Percentiles rank a stretch among this genome's conserved stretches.
phyloP scores from a whole-genome alignment of 2,113 vertebrate genomes.

The Butorides virescens region DNA sequence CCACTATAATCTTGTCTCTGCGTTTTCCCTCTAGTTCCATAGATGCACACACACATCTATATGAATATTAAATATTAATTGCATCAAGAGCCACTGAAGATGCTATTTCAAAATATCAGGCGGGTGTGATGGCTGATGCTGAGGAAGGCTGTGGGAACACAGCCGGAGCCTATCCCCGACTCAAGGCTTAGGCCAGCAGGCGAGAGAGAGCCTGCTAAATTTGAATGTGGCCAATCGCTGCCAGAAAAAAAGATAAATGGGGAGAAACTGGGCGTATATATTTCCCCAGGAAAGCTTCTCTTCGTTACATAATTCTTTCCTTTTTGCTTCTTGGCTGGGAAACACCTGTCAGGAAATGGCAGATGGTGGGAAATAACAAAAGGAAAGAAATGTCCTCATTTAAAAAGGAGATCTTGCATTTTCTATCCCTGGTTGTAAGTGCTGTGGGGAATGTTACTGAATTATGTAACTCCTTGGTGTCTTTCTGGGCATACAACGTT shows the following conservation, averaged over 20 bases:
- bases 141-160: neutral
- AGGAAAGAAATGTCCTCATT: constrained; percentile 36
- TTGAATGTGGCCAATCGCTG: neutral
- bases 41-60: neutral
- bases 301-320: constrained; percentile 51
- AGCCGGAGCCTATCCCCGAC: neutral
- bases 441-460: neutral
- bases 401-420: constrained; percentile 40
- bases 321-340: constrained; percentile 29
- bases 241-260: neutral
- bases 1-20: neutral
- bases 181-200: neutral
- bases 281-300: constrained; percentile 12
- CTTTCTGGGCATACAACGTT: neutral
- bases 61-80: constrained; percentile 1
- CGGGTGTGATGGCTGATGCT: neutral
- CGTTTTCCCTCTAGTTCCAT: neutral
- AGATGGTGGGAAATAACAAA: constrained; percentile 55
- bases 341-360: constrained; percentile 49
- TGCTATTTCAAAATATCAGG: neutral
- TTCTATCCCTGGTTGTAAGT: constrained; percentile 9
- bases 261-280: neutral
- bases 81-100: neutral
- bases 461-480: constrained; percentile 22
- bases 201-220: neutral